A percentile compares a stretch with the other conserved stretches of the same genome.
Conservation (phyloP, 1,140 invertebrate species). For the Drosophila sulfurigaster region DNA sequence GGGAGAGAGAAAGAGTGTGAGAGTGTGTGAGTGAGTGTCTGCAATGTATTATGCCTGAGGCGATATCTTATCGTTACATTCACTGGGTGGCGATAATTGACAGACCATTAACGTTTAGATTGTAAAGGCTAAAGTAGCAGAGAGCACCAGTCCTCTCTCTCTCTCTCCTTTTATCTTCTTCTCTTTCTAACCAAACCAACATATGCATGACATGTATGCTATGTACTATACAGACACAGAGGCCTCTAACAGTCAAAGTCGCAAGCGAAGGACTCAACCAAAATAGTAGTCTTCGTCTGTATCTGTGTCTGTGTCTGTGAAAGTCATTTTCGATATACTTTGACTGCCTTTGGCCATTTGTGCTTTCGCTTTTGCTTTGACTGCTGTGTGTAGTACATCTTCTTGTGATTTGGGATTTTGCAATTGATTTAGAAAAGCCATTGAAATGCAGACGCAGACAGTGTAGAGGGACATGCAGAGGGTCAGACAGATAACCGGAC, state of each 20-base stretch:
- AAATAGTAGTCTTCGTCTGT: neutral
- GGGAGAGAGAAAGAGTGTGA: too few relatives aligned
- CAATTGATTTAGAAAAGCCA: slow-evolving; percentile 55
- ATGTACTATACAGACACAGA: neutral
- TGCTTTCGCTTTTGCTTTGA: slow-evolving; percentile 25
- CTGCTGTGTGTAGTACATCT: slow-evolving; percentile 24
- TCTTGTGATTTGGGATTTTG: slow-evolving; percentile 50
- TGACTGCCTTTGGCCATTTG: slow-evolving; percentile 37
- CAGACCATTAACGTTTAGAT: slow-evolving; percentile 82
- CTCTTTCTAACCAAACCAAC: neutral
- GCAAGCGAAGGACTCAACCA: too few relatives aligned
- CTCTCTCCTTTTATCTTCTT: neutral
- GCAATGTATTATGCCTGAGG: slow-evolving; percentile 57
- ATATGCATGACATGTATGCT: slow-evolving; percentile 16
- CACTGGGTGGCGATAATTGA: slow-evolving; percentile 83
- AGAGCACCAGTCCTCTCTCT: slow-evolving; percentile 5
- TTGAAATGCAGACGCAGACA: slow-evolving; percentile 39
- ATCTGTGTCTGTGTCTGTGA: slow-evolving; percentile 3
- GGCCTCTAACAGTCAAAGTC: too few relatives aligned
- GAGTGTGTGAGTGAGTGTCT: slow-evolving; percentile 25
- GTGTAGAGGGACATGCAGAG: neutral
- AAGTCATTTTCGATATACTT: slow-evolving; percentile 49
- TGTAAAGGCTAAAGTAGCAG: slow-evolving; percentile 72
- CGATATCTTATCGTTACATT: slow-evolving; percentile 82
- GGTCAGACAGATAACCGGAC: neutral